These are phyloP conservation scores for Dascillus cervinus DNA, from an alignment of 2,888 invertebrate species.

Conservation along the genomic window DNA sequence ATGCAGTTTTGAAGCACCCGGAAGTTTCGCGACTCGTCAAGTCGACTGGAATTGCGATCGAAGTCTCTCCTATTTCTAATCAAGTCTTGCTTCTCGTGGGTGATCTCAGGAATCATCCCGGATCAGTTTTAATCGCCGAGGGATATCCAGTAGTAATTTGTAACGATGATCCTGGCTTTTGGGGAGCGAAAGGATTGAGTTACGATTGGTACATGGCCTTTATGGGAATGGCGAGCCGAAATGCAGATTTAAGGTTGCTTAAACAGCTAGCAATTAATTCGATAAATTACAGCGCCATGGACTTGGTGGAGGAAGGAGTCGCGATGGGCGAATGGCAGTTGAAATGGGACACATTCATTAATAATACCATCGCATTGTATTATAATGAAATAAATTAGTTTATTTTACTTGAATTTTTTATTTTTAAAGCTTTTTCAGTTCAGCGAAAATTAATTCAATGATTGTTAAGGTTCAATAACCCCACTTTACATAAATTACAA, in stretches of 20 bases:
- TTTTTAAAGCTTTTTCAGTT: no score
- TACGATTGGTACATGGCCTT: conserved; percentile 75
- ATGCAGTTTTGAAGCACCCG: conserved; percentile 66
- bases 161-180: conserved; percentile 67
- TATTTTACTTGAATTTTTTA: no score
- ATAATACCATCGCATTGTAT: no score
- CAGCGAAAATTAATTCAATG: no score
- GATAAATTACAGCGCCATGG: conserved; percentile 57
- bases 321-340: conserved; percentile 48
- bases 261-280: conserved; percentile 70
- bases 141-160: conserved; percentile 65
- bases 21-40: conserved; percentile 49
- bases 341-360: conserved; percentile 47
- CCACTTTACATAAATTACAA: no score
- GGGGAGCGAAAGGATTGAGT: conserved; percentile 63
- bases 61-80: conserved; percentile 73
- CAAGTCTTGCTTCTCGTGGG: conserved; percentile 58
- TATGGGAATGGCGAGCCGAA: conserved; percentile 60
- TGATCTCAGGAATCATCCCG: conserved; percentile 71
- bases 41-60: conserved; percentile 58
- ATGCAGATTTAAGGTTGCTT: conserved; percentile 59
- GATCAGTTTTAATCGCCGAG: conserved; percentile 53
- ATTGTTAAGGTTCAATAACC: no score
- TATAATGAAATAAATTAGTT: no score
- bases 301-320: conserved; percentile 39